Evolutionary conservation across 2,888 invertebrate species (phyloP).

Genomic region (Timema cristinae): DNA sequence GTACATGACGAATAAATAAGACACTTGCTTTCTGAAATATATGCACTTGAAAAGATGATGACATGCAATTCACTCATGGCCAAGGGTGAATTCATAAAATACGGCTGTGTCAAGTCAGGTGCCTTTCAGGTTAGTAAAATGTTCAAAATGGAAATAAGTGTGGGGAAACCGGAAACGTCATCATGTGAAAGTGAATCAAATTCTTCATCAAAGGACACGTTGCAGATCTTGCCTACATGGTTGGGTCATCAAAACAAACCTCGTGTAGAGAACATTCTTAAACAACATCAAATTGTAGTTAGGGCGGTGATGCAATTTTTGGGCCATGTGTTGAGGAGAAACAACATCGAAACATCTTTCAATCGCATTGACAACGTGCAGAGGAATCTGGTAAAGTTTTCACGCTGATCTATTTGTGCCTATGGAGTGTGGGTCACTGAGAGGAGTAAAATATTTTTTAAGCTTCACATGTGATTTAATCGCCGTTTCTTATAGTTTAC

Average conservation of each 20-base stretch:
- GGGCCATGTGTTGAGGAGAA: conserved; percentile 34
- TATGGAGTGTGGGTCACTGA: conserved; percentile 32
- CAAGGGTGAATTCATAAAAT: conserved; percentile 19
- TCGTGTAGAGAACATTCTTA: conserved; percentile 31
- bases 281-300: conserved; percentile 25
- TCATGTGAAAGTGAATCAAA: not conserved
- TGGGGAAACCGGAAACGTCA: not conserved
- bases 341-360: conserved; percentile 28
- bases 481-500: conserved; percentile 35
- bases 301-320: conserved; percentile 28
- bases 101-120: conserved; percentile 16
- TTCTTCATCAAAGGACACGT: conserved; percentile 18
- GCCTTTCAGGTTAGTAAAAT: too few relatives aligned
- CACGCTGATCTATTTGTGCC: conserved; percentile 36
- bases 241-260: conserved; percentile 33
- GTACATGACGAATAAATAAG: conserved; percentile 16
- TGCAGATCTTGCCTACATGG: conserved; percentile 35
- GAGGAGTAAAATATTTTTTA: conserved; percentile 35
- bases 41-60: conserved; percentile 20
- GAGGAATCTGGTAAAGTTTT: conserved; percentile 34
- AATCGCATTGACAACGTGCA: too few relatives aligned
- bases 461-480: conserved; percentile 38
- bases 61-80: conserved; percentile 10
- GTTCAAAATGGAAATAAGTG: too few relatives aligned
- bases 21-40: conserved; percentile 23